These are phyloP conservation scores for Myripristis jacobus DNA, from an alignment of 2,797 vertebrate genomes.

Conservation along the genomic window DNA sequence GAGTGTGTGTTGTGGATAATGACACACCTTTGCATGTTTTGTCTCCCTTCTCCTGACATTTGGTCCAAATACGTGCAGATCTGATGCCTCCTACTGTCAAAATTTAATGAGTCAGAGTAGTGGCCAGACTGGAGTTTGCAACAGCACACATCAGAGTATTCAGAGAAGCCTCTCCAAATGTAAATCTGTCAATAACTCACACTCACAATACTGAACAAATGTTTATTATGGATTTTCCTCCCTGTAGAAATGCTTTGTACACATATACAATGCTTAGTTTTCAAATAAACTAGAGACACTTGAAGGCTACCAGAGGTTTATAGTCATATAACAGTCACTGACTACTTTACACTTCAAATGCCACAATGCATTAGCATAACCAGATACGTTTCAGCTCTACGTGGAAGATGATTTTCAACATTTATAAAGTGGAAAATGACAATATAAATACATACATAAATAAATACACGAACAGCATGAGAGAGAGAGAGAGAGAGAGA, in stretches of 20 bases:
- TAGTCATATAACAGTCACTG: constrained; percentile 31
- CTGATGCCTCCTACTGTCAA: background rate
- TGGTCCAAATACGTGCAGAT: background rate
- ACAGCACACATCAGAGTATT: background rate
- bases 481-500: constrained; percentile 53
- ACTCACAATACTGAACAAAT: constrained; percentile 40
- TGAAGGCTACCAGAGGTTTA: constrained; percentile 12
- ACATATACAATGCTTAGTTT: constrained; percentile 70
- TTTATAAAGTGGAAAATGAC: constrained; percentile 50
- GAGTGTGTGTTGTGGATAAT: constrained; percentile 36
- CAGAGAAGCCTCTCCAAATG: constrained; percentile 1
- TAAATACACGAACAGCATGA: constrained; percentile 57
- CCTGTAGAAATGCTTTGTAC: constrained; percentile 75
- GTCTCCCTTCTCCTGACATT: constrained; percentile 3
- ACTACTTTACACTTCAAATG: constrained; percentile 57
- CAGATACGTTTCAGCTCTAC: constrained; percentile 53
- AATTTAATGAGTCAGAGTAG: background rate
- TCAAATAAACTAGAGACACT: constrained; percentile 57
- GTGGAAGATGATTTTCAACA: constrained; percentile 25
- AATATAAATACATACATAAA: constrained; percentile 73
- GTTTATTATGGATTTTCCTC: constrained; percentile 62
- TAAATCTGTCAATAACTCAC: constrained; percentile 26
- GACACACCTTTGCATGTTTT: constrained; percentile 20
- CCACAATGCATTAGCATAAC: constrained; percentile 32
- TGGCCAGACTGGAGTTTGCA: background rate